These are phyloP conservation scores for Dinoponera quadriceps DNA, from an alignment of 1,140 invertebrate genomes.

Conservation along the genomic window DNA sequence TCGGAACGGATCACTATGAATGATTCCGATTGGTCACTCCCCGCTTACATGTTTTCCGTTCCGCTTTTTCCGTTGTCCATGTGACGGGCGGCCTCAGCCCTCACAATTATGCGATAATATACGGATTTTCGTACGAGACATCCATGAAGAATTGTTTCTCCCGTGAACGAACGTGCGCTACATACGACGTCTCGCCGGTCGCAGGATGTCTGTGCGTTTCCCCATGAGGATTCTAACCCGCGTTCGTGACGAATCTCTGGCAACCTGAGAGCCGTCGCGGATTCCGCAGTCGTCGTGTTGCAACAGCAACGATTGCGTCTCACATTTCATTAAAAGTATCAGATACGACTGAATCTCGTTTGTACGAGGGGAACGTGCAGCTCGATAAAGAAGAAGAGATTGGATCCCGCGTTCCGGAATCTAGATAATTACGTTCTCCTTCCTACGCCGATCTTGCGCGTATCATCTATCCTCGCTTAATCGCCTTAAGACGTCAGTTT, in stretches of 20 bases:
- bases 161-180: slow-evolving; percentile 42
- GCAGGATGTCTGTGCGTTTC: background rate
- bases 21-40: too few species aligned
- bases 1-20: too few species aligned
- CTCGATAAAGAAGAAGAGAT: slow-evolving; percentile 15
- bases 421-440: slow-evolving; percentile 34
- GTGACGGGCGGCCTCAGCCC: too few species aligned
- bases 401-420: slow-evolving; percentile 10
- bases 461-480: too few species aligned
- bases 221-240: slow-evolving; percentile 10
- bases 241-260: slow-evolving; percentile 29
- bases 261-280: background rate
- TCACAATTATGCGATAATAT: slow-evolving; percentile 72
- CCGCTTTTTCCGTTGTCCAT: too few species aligned
- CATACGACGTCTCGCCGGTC: slow-evolving; percentile 13
- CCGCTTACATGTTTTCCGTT: too few species aligned
- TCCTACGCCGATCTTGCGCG: background rate
- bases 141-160: slow-evolving; percentile 52
- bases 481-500: too few species aligned
- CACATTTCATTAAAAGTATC: slow-evolving; percentile 25
- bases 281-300: background rate
- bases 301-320: background rate
- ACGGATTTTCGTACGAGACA: slow-evolving; percentile 47
- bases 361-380: background rate
- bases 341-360: slow-evolving; percentile 1